phyloP scores from a whole-genome alignment of 2,888 invertebrate species.

The Anoncus sp. region DNA sequence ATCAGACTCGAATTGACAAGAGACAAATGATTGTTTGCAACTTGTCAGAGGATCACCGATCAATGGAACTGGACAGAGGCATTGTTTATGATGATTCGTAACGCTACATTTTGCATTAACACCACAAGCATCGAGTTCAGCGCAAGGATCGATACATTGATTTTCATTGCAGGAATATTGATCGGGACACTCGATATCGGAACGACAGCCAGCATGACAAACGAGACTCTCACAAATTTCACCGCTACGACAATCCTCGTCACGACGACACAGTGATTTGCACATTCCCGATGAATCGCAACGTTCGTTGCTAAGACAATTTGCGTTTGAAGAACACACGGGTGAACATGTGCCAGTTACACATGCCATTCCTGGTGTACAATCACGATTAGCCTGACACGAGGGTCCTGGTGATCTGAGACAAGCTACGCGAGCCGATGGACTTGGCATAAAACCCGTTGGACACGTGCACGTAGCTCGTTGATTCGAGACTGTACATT shows the following conservation, averaged over 20 bases:
- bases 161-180: conserved; percentile 91
- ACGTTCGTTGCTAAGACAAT: conserved; percentile 93
- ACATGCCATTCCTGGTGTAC: conserved; percentile 89
- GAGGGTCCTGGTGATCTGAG: conserved; percentile 90
- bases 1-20: conserved; percentile 87
- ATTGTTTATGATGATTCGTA: conserved; percentile 89
- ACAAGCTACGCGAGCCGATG: conserved; percentile 94
- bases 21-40: conserved; percentile 88
- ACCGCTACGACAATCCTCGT: conserved; percentile 94
- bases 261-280: conserved; percentile 92
- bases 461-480: conserved; percentile 93
- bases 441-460: conserved; percentile 92
- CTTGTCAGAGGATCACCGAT: conserved; percentile 90
- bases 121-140: conserved; percentile 91
- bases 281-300: conserved; percentile 91
- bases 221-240: conserved; percentile 94
- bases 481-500: conserved; percentile 92
- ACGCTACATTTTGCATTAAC: conserved; percentile 91
- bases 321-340: conserved; percentile 90
- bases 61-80: conserved; percentile 89
- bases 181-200: conserved; percentile 90
- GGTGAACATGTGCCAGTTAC: conserved; percentile 90
- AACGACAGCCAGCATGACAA: conserved; percentile 92
- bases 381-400: conserved; percentile 92
- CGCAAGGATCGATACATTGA: conserved; percentile 92